phyloP scores from a whole-genome alignment of 2,797 vertebrate genomes.

The Tinamus major region DNA sequence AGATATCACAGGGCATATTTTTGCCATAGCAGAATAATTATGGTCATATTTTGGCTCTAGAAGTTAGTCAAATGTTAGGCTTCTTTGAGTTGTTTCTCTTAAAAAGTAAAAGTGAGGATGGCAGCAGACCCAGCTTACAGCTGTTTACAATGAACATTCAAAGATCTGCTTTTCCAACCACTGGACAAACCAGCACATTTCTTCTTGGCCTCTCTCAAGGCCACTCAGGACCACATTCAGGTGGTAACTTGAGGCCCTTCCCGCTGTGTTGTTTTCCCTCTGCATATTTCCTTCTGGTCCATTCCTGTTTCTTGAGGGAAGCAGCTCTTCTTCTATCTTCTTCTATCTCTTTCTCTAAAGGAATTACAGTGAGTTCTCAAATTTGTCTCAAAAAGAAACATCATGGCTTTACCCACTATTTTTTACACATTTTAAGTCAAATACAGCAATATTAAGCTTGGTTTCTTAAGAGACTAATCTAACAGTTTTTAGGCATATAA shows the following conservation, averaged over 20 bases:
- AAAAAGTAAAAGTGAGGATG: not conserved
- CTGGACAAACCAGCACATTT: not conserved
- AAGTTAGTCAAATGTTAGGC: not conserved
- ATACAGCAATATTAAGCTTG: not conserved
- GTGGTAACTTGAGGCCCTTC: constrained; percentile 12
- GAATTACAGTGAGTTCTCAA: not conserved
- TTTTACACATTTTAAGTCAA: not conserved
- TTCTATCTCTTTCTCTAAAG: not conserved
- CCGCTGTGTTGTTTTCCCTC: constrained; percentile 4
- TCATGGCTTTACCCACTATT: not conserved
- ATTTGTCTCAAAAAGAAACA: not conserved
- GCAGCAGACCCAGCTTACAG: not conserved
- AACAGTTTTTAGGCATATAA: constrained; percentile 34
- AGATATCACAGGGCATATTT: not conserved
- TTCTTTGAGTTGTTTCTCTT: not conserved
- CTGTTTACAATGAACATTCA: not conserved
- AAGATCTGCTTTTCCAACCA: not conserved
- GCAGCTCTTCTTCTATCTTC: fast-evolving
- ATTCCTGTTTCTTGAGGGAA: not conserved
- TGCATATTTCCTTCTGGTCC: not conserved
- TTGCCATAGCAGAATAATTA: not conserved
- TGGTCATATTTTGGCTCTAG: not conserved
- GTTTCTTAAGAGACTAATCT: constrained; percentile 10
- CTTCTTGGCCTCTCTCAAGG: not conserved
- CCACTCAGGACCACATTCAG: not conserved